These are phyloP conservation scores for Heterodera filipjevi DNA, from an alignment of 2,888 invertebrate genomes.

Conservation along the genomic window DNA sequence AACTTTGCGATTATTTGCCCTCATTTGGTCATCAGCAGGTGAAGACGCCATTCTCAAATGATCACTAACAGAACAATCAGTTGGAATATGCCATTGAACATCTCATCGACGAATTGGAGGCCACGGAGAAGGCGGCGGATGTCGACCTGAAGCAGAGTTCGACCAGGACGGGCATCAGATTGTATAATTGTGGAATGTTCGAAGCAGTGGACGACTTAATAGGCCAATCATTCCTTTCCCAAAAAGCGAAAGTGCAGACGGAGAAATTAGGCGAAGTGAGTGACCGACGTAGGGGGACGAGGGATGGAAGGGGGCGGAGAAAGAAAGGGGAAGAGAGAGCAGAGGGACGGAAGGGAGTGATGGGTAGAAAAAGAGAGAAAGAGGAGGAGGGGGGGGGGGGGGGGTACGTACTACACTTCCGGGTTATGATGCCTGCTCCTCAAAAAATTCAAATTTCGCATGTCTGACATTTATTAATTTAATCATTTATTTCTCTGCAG, in stretches of 20 bases:
- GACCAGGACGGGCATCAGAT: not conserved
- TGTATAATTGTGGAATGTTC: constrained; percentile 16
- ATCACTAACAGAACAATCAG: not conserved
- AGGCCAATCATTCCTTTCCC: constrained; percentile 1
- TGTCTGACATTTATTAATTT: not conserved
- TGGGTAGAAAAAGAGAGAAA: no score
- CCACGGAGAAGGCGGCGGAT: not conserved
- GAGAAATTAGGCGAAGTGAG: not conserved
- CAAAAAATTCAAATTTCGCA: constrained; percentile 6
- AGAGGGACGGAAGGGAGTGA: not conserved
- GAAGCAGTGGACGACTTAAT: constrained; percentile 17
- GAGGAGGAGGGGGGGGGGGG: no score
- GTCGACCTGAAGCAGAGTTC: not conserved
- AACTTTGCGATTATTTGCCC: not conserved
- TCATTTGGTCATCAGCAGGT: not conserved
- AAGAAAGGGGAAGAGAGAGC: no score
- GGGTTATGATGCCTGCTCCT: no score
- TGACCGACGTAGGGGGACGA: not conserved
- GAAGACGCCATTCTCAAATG: not conserved
- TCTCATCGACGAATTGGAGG: not conserved
- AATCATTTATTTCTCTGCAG: constrained; percentile 2
- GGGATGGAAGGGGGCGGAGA: not conserved
- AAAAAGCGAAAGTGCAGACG: not conserved
- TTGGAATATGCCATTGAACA: not conserved
- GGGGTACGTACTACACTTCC: no score